Evolutionary conservation across 2,888 invertebrate genomes (phyloP), one percentile per base, ranked within the genome.

Genomic region (Chrysopilus asiliformis): DNA sequence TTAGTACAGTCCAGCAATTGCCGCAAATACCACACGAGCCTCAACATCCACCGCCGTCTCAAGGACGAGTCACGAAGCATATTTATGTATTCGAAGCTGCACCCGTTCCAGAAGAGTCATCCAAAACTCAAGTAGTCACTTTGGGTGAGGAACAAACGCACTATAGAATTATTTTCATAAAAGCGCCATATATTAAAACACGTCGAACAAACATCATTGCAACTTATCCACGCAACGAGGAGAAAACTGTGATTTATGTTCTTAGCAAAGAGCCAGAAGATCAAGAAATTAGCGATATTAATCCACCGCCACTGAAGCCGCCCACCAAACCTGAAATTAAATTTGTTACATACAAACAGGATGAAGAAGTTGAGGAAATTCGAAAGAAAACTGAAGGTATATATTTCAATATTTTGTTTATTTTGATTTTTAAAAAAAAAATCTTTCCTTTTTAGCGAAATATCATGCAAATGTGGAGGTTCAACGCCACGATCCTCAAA

Each of bases 221-320:
- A 27, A 34, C 39, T 19, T 47, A 54, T 43, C 58, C 60, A 6
- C 57, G 58, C 14, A 57, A 58, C 39, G 59, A 62, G 44, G 61
- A 62, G 36, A 60, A 60, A 40, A 62, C 62, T 3, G 56, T 58
- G 26, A 60, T 62, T 42, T 62, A 62, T 40, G 60, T 62, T 7
- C 47, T 62, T 14, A 56, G 50, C 32, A 55, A 60, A 38, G 60
- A 60, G 41, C 54, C 54, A 9, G 47, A 52, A 20, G 56, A 56
- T 19, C 42, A 57, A 34, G 47, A 55, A 40, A 50, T 53, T 27
- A 43, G 47, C 32, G 57, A 60, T 25, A 55, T 57, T 38, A 52
- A 48, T 29, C 50, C 52, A 10, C 50, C 41, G 32, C 30, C 36
- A 19, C 39, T 33, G 9, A 39, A 37, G 4, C 37, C 41, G 29